Conservation (phyloP, 1,140 invertebrate species). For the Nylanderia fulva region DNA sequence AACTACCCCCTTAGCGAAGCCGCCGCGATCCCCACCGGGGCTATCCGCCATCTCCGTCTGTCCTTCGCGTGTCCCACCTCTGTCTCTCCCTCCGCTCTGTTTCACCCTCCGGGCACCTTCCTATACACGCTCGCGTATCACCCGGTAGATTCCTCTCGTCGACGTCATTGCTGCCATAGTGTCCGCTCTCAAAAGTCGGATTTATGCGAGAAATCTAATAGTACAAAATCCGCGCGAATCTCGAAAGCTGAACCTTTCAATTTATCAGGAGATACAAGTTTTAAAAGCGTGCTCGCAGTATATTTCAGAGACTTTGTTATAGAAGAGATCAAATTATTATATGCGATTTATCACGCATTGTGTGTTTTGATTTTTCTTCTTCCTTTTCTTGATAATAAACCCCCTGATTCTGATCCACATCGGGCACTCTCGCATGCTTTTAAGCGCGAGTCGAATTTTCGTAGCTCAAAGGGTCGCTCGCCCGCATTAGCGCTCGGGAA, state of each 20-base stretch:
- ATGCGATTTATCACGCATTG: neutral
- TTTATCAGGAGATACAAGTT: neutral
- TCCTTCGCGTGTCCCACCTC: constrained; percentile 9
- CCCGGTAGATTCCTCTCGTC: constrained; percentile 56
- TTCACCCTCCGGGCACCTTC: constrained; percentile 27
- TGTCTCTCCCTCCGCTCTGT: neutral
- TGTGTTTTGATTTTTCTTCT: neutral
- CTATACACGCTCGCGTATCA: constrained; percentile 42
- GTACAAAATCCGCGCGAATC: neutral
- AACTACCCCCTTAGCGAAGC: constrained; percentile 60
- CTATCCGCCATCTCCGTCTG: constrained; percentile 65
- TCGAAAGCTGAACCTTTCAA: constrained; percentile 11
- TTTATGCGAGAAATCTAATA: constrained; percentile 42
- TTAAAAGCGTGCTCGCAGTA: neutral
- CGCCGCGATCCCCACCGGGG: constrained; percentile 51
- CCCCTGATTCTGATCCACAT: neutral
- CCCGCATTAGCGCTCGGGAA: constrained; percentile 54
- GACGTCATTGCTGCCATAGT: constrained; percentile 36
- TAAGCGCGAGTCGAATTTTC: constrained; percentile 47
- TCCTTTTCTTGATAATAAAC: neutral
- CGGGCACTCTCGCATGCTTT: constrained; percentile 41
- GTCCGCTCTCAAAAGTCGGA: constrained; percentile 49
- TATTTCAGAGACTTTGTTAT: neutral
- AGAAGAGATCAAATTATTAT: neutral
- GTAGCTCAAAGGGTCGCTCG: constrained; percentile 47